Conservation (phyloP, 2,888 invertebrate species). For the Tineola bisselliella region DNA sequence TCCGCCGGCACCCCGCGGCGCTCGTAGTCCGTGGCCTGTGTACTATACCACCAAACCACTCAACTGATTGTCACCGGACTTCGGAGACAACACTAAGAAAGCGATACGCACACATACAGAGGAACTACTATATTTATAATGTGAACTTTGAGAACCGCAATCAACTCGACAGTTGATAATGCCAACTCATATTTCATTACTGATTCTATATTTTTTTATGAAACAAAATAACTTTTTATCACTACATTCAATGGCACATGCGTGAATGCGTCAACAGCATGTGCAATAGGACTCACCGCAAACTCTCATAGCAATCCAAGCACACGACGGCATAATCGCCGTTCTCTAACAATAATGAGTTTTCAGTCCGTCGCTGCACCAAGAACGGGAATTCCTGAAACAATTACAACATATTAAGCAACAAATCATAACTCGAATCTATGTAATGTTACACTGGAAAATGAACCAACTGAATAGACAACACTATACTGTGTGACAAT, state of each 20-base stretch:
- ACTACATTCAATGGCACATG: no score
- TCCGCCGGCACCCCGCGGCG: slow-evolving; percentile 90
- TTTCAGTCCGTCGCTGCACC: slow-evolving; percentile 85
- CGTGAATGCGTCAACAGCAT: no score
- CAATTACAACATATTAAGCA: slow-evolving; percentile 21
- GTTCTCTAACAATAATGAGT: slow-evolving; percentile 85
- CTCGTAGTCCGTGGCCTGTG: slow-evolving; percentile 90
- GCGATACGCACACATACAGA: neutral
- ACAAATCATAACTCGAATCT: no score
- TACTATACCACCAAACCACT: slow-evolving; percentile 41
- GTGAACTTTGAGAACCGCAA: no score
- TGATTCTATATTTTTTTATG: no score
- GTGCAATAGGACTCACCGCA: slow-evolving; percentile 62
- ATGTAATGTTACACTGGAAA: no score
- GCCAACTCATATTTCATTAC: no score
- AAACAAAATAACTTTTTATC: no score
- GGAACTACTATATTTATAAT: no score
- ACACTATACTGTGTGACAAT: no score
- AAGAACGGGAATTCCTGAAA: slow-evolving; percentile 88
- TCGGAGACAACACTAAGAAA: neutral
- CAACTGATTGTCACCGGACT: neutral
- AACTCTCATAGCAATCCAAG: slow-evolving; percentile 91
- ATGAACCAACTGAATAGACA: no score
- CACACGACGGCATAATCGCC: slow-evolving; percentile 92
- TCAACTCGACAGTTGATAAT: no score